phyloP scores from a whole-genome alignment of 2,797 vertebrate genomes.

The Thaleichthys pacificus region DNA sequence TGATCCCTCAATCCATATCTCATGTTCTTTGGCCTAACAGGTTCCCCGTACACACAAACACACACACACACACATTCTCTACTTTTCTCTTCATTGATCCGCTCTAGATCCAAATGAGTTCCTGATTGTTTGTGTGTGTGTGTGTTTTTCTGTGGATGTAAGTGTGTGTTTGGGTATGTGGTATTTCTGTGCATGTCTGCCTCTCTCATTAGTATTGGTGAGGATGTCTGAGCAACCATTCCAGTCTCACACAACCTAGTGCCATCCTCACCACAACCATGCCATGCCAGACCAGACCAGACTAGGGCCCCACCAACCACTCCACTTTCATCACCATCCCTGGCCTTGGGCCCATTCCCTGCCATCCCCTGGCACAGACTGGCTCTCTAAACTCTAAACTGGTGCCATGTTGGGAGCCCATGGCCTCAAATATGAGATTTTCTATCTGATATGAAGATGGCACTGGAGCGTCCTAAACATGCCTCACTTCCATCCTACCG shows the following conservation, averaged over 20 bases:
- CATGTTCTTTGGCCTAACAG: background rate
- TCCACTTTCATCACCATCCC: background rate
- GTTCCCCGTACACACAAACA: background rate
- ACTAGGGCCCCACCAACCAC: background rate
- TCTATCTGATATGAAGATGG: background rate
- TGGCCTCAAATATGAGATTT: background rate
- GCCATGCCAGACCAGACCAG: background rate
- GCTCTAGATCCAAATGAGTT: background rate
- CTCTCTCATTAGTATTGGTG: background rate
- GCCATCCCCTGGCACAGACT: background rate
- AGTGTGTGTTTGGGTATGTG: background rate
- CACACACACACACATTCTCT: background rate
- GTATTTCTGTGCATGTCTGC: background rate
- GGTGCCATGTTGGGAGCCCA: background rate
- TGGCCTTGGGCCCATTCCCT: background rate
- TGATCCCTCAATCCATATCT: conserved; percentile 10
- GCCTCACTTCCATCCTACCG: background rate
- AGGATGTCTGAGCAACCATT: no score
- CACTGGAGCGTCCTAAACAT: background rate
- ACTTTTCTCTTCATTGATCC: background rate
- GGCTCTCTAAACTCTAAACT: background rate
- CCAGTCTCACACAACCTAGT: no score
- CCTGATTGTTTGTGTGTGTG: background rate
- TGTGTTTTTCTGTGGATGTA: background rate
- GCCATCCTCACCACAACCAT: no score